A percentile compares a stretch with the other conserved stretches of the same genome.
Evolutionary conservation across 2,888 invertebrate species (phyloP).

Genomic region (Odontocerum albicorne): DNA sequence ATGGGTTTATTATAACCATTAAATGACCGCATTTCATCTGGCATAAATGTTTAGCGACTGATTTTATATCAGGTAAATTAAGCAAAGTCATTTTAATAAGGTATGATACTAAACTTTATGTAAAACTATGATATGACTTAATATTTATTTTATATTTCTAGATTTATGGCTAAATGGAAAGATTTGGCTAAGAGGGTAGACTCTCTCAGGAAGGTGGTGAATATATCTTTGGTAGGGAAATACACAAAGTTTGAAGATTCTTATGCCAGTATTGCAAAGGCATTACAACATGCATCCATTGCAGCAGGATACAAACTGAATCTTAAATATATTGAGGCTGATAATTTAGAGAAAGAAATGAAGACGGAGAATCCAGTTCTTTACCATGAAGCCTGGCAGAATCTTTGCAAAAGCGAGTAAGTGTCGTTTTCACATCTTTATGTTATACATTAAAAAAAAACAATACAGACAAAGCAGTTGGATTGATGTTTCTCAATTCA

Average conservation of each 20-base stretch:
- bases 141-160: slow-evolving; percentile 44
- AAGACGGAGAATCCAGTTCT: slow-evolving; percentile 74
- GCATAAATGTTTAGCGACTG: too few relatives aligned
- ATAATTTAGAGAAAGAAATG: slow-evolving; percentile 77
- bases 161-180: slow-evolving; percentile 87
- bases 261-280: slow-evolving; percentile 95
- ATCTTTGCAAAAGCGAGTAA: slow-evolving; percentile 83
- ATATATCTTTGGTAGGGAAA: slow-evolving; percentile 93
- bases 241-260: slow-evolving; percentile 95
- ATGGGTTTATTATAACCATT: too few relatives aligned
- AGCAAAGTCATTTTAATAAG: too few relatives aligned
- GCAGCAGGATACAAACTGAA: slow-evolving; percentile 82
- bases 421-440: too few relatives aligned
- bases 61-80: too few relatives aligned
- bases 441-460: too few relatives aligned
- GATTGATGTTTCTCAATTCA: too few relatives aligned
- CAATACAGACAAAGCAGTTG: too few relatives aligned
- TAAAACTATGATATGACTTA: too few relatives aligned
- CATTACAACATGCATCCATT: slow-evolving; percentile 90
- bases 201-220: slow-evolving; percentile 79
- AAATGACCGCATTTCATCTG: too few relatives aligned
- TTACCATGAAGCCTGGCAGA: slow-evolving; percentile 93
- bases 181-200: slow-evolving; percentile 86
- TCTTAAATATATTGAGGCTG: slow-evolving; percentile 90
- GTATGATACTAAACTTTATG: too few relatives aligned